Evolutionary conservation across 2,797 vertebrate genomes (phyloP).

Genomic region (Sciaenops ocellatus): DNA sequence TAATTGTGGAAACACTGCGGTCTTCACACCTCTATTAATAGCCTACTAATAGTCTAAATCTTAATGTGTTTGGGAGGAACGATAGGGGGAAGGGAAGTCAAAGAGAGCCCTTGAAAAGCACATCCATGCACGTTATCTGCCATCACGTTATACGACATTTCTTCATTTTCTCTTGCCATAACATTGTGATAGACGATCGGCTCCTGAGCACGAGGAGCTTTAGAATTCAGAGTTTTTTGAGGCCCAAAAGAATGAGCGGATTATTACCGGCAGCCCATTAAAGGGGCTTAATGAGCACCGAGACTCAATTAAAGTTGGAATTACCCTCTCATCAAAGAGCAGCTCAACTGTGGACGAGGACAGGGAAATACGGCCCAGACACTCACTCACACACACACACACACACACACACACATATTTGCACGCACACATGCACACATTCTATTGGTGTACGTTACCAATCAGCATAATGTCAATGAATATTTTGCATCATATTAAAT

Average conservation of each 20-base stretch:
- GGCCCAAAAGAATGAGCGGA: conserved; percentile 78
- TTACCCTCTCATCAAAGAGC: conserved; percentile 86
- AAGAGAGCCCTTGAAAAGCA: conserved; percentile 43
- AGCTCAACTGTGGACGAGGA: conserved; percentile 80
- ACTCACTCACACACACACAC: conserved; percentile 45
- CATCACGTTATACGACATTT: conserved; percentile 50
- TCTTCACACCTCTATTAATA: conserved; percentile 14
- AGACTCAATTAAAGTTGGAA: conserved; percentile 86
- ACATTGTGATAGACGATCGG: conserved; percentile 60
- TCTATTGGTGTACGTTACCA: conserved; percentile 56
- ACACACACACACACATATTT: conserved; percentile 38
- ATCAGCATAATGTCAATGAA: conserved; percentile 62
- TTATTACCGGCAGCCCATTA: conserved; percentile 85
- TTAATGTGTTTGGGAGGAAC: conserved; percentile 17
- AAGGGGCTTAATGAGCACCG: conserved; percentile 83
- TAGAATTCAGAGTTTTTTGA: conserved; percentile 74
- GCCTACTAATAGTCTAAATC: conserved; percentile 11
- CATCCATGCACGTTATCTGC: conserved; percentile 50
- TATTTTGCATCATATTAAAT: conserved; percentile 47
- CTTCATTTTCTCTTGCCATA: conserved; percentile 59
- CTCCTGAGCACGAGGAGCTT: conserved; percentile 71
- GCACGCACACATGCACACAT: conserved; percentile 29
- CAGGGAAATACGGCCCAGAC: conserved; percentile 75
- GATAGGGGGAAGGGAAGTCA: conserved; percentile 23
- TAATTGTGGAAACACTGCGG: conserved; percentile 27